A percentile compares a stretch with the other conserved stretches of the same genome.
Conservation (phyloP, 2,797 vertebrate genomes). For the Mormyrus proboscirostris region DNA sequence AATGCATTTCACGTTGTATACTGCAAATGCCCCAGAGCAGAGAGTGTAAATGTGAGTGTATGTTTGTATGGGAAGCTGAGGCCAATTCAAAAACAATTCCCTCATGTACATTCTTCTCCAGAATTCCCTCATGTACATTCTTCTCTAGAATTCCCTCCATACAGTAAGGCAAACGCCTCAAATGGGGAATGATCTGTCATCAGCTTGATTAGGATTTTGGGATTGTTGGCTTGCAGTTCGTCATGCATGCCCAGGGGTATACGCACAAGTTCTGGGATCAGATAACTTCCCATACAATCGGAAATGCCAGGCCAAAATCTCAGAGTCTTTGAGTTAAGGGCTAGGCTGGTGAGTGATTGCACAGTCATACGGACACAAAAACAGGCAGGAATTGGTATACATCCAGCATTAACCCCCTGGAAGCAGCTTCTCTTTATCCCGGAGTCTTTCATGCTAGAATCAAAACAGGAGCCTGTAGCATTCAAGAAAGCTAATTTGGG, state of each 20-base stretch:
- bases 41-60: background rate
- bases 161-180: background rate
- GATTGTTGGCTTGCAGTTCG: background rate
- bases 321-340: constrained; percentile 20
- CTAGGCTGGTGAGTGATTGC: background rate
- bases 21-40: background rate
- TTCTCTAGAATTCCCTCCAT: background rate
- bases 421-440: constrained; percentile 41
- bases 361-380: constrained; percentile 1
- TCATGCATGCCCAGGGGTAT: background rate
- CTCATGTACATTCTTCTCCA: background rate
- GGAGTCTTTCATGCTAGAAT: background rate
- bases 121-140: background rate
- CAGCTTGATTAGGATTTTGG: constrained; percentile 1
- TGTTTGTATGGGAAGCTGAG: background rate
- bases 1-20: background rate
- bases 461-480: constrained; percentile 27
- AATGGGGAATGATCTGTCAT: background rate
- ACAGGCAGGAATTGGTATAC: constrained; percentile 5
- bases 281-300: constrained; percentile 16
- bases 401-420: constrained; percentile 37
- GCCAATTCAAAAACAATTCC: background rate
- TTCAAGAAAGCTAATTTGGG: constrained; percentile 7
- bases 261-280: constrained; percentile 3
- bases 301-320: constrained; percentile 30